Percentiles rank a stretch among this genome's conserved stretches.
Evolutionary conservation across 2,797 vertebrate genomes (phyloP).

Genomic region (Propithecus deckenii): DNA sequence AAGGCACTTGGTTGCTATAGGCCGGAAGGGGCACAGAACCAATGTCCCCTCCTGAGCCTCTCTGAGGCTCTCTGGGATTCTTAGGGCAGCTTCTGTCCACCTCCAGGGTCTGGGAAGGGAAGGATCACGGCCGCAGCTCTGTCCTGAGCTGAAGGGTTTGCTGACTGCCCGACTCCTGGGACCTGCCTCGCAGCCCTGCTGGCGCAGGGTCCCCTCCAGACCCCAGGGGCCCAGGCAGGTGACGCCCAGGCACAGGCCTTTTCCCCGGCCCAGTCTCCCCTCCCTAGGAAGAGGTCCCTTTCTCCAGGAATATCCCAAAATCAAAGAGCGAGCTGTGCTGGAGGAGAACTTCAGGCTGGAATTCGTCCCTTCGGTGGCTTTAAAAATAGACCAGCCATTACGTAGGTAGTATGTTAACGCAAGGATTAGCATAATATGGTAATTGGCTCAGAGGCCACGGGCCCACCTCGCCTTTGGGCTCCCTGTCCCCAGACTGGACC

Average conservation of each 20-base stretch:
- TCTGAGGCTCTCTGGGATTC: neutral
- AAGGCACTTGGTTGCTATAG: neutral
- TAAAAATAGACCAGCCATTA: conserved; percentile 31
- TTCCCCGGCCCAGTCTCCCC: neutral
- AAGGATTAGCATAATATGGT: neutral
- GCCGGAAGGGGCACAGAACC: neutral
- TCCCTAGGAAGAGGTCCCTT: neutral
- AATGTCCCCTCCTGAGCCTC: neutral
- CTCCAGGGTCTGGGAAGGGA: neutral
- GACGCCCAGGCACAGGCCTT: neutral
- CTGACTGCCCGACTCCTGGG: too few species aligned
- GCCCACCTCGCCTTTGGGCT: neutral
- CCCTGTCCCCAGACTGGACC: neutral
- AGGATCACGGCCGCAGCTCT: rapidly evolving
- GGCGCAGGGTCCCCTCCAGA: rapidly evolving
- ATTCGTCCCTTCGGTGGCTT: neutral
- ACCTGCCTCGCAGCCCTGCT: neutral
- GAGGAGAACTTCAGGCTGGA: neutral
- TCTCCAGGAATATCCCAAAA: neutral
- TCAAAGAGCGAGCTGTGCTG: rapidly evolving
- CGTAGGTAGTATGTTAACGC: neutral
- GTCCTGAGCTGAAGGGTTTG: neutral
- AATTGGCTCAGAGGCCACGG: neutral
- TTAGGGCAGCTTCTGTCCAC: neutral
- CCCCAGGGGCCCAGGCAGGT: rapidly evolving